A percentile compares a stretch with the other conserved stretches of the same genome.
Evolutionary conservation across 2,888 invertebrate genomes (phyloP).

Genomic region (Melinaea marsaeus): DNA sequence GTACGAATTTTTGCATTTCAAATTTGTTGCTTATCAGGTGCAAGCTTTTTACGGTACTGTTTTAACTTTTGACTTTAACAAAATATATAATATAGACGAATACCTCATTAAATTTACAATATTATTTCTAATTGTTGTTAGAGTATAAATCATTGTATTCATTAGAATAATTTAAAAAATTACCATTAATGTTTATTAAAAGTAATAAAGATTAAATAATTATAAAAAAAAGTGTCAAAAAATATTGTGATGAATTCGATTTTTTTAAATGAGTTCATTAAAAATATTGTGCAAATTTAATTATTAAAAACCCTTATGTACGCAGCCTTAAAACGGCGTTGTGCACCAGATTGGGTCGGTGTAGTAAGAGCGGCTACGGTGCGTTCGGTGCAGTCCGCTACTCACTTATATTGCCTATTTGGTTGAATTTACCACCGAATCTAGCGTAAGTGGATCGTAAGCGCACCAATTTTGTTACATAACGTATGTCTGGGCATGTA

Average conservation of each 20-base stretch:
- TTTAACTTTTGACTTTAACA: not conserved
- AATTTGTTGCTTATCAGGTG: not conserved
- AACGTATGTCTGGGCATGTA: constrained; percentile 23
- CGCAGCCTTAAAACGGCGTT: constrained; percentile 43
- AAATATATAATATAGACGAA: too few species aligned
- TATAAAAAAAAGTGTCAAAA: too few species aligned
- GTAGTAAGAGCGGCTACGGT: constrained; percentile 62
- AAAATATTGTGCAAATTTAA: not conserved
- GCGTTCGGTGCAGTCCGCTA: constrained; percentile 47
- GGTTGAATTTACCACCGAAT: constrained; percentile 60
- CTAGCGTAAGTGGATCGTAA: constrained; percentile 40
- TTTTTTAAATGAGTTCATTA: not conserved
- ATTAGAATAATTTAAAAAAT: too few species aligned
- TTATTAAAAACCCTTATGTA: constrained; percentile 32
- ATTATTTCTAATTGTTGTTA: too few species aligned
- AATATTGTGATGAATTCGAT: too few species aligned
- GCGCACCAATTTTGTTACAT: constrained; percentile 36
- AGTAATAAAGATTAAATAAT: too few species aligned
- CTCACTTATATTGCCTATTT: constrained; percentile 48
- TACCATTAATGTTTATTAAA: too few species aligned
- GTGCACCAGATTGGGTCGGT: constrained; percentile 53
- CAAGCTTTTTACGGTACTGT: not conserved
- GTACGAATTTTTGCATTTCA: constrained; percentile 1
- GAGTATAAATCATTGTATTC: too few species aligned
- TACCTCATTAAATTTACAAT: not conserved